These are phyloP conservation scores for Glossosoma conforme DNA, from an alignment of 1,140 invertebrate genomes.

Conservation along the genomic window DNA sequence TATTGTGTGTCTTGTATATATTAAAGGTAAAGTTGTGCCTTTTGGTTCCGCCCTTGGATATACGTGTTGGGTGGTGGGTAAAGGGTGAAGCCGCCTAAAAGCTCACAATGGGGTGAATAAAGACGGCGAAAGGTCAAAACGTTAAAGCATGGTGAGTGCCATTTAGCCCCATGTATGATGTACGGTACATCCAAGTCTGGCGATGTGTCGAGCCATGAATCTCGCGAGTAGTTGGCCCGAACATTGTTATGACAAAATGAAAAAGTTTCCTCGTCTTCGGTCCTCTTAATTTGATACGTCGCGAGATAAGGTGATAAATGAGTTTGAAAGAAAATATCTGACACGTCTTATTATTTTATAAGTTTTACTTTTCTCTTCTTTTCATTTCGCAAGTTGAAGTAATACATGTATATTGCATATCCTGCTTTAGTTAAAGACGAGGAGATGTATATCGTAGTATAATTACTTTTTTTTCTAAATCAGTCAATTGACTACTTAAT, in stretches of 20 bases:
- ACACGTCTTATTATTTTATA: slow-evolving; percentile 17
- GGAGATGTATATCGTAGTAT: too few relatives aligned
- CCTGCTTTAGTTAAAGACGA: too few relatives aligned
- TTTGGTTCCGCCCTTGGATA: too few relatives aligned
- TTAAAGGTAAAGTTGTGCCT: too few relatives aligned
- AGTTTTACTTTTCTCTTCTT: too few relatives aligned
- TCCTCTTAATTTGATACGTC: slow-evolving; percentile 25
- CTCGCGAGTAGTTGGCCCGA: slow-evolving; percentile 16
- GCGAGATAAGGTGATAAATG: slow-evolving; percentile 22
- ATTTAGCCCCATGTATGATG: not conserved
- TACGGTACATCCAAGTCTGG: too few relatives aligned
- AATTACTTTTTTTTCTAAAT: too few relatives aligned
- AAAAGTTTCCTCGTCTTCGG: slow-evolving; percentile 10
- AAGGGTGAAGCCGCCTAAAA: too few relatives aligned
- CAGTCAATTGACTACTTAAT: too few relatives aligned
- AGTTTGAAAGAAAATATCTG: slow-evolving; percentile 11
- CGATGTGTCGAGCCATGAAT: slow-evolving; percentile 25
- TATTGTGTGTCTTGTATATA: too few relatives aligned
- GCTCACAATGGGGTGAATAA: slow-evolving; percentile 14
- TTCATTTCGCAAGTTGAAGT: too few relatives aligned
- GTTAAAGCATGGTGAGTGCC: not conserved
- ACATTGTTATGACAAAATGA: slow-evolving; percentile 19
- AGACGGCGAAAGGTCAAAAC: not conserved
- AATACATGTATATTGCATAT: too few relatives aligned
- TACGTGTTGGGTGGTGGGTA: not conserved